Conservation (phyloP, 2,113 vertebrate genomes). For the Corvus moneduloides region DNA sequence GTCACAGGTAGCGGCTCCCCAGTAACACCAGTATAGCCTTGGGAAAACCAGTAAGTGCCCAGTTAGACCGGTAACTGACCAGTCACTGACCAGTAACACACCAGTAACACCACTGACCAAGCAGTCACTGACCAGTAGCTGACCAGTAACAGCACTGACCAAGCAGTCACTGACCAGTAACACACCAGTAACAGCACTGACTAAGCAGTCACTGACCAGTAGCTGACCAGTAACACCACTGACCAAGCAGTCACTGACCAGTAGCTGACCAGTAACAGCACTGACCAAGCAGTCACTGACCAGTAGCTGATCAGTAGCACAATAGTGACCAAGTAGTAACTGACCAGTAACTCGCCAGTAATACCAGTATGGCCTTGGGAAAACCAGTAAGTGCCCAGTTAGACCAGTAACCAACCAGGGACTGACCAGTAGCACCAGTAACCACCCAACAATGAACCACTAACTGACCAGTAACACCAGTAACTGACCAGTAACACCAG, state of each 20-base stretch:
- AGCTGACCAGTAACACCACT: fast-evolving
- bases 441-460: not conserved
- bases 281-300: no score
- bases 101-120: not conserved
- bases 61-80: not conserved
- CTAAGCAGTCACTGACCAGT: not conserved
- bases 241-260: not conserved
- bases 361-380: no score
- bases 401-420: no score
- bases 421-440: not conserved
- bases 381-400: no score
- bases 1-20: not conserved
- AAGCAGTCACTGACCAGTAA: not conserved
- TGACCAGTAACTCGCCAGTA: not conserved
- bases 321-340: no score
- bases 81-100: fast-evolving
- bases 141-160: no score
- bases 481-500: not conserved
- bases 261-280: fast-evolving
- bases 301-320: not conserved
- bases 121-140: no score
- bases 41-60: not conserved
- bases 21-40: not conserved
- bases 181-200: fast-evolving
- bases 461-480: not conserved